Evolutionary conservation across 2,888 invertebrate genomes (phyloP), one percentile per base, ranked within the genome.

Genomic region (Leucophenga montana): DNA sequence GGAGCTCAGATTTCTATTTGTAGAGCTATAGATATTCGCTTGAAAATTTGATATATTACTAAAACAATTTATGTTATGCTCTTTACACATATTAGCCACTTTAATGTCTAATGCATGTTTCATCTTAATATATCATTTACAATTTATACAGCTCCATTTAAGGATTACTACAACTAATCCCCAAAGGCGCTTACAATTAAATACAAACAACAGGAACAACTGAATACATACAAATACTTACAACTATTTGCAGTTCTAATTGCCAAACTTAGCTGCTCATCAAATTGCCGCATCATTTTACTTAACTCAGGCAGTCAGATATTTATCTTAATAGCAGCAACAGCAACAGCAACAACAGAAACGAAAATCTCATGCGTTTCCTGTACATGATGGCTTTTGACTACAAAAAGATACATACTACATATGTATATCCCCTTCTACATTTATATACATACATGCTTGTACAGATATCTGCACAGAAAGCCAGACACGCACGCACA

Each of bases 261-360:
- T 84, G 82, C 75, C 73, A 62, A 83, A 83, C 77, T 84, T 77
- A 78, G 85, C 78, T 83, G 77, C 82, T 82, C 79, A 82, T 82
- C 85, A 82, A 84, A 84, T 83, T 76, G 82, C 83, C 77, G 80
- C 84, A 80, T 80, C 82, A 82, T 76, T 80, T 83, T 78, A 8
- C 22, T 59, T 14, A 22, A 78, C 78, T 80, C 77, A 75, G 79
- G 84, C 83, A 66, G 65, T 56, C 72, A 66, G 31, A 71, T 59
- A 64, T 68, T 65, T 67, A 73, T 68, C 74, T 76, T 67, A 65
- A 66, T 65, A 22, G 59, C 46, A 44, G 46, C 22, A 67, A 27
- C 61, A 62, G 33, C 44, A 65, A 44, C 14, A 66, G 57, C 39
- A 44, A 50, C 64, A 57, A 65, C 57, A 33, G 18, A 46, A 61